phyloP scores from a whole-genome alignment of 2,797 vertebrate genomes.

The Brotogeris chrysoptera region DNA sequence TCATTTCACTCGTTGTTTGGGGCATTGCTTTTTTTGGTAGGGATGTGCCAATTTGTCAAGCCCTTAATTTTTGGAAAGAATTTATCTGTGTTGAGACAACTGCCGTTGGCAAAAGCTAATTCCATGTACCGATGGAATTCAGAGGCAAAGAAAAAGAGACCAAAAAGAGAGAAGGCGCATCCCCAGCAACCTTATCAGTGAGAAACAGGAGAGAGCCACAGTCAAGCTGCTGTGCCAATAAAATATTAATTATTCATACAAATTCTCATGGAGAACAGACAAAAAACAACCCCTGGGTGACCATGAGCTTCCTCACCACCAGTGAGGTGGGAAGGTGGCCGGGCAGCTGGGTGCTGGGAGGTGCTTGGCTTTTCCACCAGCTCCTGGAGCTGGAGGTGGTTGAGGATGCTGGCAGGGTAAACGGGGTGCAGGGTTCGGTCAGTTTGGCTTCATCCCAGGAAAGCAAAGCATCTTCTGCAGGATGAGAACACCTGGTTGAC shows the following conservation, averaged over 20 bases:
- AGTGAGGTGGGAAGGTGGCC: background rate
- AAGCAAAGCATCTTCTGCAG: background rate
- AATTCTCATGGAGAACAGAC: background rate
- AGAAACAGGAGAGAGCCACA: background rate
- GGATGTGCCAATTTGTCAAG: background rate
- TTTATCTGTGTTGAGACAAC: background rate
- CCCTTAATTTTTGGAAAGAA: background rate
- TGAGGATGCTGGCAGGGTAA: background rate
- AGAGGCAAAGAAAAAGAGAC: background rate
- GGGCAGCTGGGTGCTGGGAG: background rate
- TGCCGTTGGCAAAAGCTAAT: background rate
- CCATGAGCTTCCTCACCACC: background rate
- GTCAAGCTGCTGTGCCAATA: background rate
- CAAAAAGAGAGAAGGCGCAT: background rate
- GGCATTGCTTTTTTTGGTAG: background rate
- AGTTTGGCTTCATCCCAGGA: background rate
- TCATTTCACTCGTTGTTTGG: background rate
- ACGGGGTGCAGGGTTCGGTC: rapidly evolving
- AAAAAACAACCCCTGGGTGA: background rate
- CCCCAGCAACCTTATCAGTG: background rate
- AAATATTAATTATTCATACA: background rate
- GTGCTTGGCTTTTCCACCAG: background rate
- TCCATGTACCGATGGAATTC: constrained; percentile 9
- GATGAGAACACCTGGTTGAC: background rate
- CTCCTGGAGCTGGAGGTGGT: background rate